Conservation (phyloP, 2,888 invertebrate species). For the Cephus runcator region DNA sequence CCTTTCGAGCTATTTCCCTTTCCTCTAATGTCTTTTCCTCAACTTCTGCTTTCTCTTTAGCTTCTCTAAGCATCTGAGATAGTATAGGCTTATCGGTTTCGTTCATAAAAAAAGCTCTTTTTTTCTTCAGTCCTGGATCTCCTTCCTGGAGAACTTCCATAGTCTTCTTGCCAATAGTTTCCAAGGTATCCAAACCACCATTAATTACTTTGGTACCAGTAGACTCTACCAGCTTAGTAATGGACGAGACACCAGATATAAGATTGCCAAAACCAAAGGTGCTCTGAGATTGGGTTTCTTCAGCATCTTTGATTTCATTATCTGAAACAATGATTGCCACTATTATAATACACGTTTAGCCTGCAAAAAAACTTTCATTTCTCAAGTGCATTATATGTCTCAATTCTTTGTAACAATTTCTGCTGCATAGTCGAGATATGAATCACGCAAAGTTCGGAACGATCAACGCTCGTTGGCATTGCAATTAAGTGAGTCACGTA, state of each 20-base stretch:
- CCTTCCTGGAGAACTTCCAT: constrained; percentile 94
- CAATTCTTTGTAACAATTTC: constrained; percentile 6
- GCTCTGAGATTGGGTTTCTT: constrained; percentile 36
- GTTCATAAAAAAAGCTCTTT: constrained; percentile 75
- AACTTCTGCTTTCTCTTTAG: constrained; percentile 75
- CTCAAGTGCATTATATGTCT: neutral
- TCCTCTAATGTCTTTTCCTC: constrained; percentile 68
- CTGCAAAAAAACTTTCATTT: neutral
- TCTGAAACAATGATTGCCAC: constrained; percentile 25
- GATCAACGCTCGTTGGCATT: constrained; percentile 14
- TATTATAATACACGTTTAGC: neutral
- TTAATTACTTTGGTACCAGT: constrained; percentile 80
- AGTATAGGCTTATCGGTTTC: constrained; percentile 73
- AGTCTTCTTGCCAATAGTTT: constrained; percentile 94
- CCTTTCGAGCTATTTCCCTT: constrained; percentile 65
- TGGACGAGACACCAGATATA: constrained; percentile 73
- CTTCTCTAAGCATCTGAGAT: constrained; percentile 77
- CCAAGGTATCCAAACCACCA: constrained; percentile 87
- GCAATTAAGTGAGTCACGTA: constrained; percentile 31
- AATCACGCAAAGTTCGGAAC: constrained; percentile 12
- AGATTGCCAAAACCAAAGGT: constrained; percentile 73
- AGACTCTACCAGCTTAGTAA: constrained; percentile 76
- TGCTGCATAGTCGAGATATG: constrained; percentile 13
- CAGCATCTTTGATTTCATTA: constrained; percentile 23
- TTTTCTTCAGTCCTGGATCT: constrained; percentile 87